phyloP scores from a whole-genome alignment of 2,113 vertebrate species.

The Poeciliopsis prolifica region DNA sequence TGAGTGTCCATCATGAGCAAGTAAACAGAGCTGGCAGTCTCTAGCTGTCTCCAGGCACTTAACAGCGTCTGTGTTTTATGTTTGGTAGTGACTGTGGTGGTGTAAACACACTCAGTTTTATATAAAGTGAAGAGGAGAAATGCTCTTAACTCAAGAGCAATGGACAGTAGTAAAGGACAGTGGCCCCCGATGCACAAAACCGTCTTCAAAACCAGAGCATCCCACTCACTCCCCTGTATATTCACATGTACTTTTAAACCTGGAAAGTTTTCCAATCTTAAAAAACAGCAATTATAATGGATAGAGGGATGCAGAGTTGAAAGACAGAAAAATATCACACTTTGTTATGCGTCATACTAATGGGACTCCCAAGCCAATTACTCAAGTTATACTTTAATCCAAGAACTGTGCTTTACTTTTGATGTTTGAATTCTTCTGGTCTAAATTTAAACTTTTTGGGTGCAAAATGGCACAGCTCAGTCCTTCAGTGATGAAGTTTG shows the following conservation, averaged over 20 bases:
- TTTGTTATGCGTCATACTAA: slow-evolving; percentile 61
- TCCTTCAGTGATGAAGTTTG: slow-evolving; percentile 63
- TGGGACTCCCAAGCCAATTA: slow-evolving; percentile 57
- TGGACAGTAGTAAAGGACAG: slow-evolving; percentile 13
- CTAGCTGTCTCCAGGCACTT: not conserved
- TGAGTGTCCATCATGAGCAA: slow-evolving; percentile 32
- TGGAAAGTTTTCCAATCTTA: slow-evolving; percentile 70
- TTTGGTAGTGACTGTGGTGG: not conserved
- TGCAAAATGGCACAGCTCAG: slow-evolving; percentile 60
- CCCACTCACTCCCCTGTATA: slow-evolving; percentile 53
- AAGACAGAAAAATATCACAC: slow-evolving; percentile 31
- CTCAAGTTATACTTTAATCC: slow-evolving; percentile 51
- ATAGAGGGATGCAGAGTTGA: slow-evolving; percentile 24
- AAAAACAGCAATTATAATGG: slow-evolving; percentile 63
- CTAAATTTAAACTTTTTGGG: slow-evolving; percentile 66
- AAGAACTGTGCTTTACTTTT: slow-evolving; percentile 56
- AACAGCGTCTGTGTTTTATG: slow-evolving; percentile 20
- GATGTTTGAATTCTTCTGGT: slow-evolving; percentile 51
- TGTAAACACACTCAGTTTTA: slow-evolving; percentile 28
- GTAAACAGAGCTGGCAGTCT: slow-evolving; percentile 35
- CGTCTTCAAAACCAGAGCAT: slow-evolving; percentile 35
- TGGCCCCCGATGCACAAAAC: slow-evolving; percentile 37
- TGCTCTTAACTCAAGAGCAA: slow-evolving; percentile 18
- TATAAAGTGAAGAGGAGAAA: slow-evolving; percentile 34
- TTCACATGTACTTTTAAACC: slow-evolving; percentile 42